These are phyloP conservation scores for Hippolais icterina DNA, from an alignment of 2,113 vertebrate genomes.

Conservation along the genomic window DNA sequence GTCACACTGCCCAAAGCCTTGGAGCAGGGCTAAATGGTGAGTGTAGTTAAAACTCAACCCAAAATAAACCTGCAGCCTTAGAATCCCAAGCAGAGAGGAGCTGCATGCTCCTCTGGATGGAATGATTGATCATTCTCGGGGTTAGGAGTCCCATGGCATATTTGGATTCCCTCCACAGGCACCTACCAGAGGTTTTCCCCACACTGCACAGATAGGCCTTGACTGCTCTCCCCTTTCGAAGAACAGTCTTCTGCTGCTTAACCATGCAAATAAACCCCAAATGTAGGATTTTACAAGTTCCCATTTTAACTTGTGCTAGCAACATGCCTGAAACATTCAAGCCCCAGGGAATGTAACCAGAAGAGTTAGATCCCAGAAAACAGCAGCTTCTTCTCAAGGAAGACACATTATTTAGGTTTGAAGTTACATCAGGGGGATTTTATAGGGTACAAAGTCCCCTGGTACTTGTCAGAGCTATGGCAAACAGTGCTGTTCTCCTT, in stretches of 20 bases:
- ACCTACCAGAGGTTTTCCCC: neutral
- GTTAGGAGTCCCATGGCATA: neutral
- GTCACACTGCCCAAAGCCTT: neutral
- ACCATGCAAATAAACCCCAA: neutral
- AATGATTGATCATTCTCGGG: neutral
- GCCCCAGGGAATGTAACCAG: neutral
- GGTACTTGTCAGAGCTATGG: neutral
- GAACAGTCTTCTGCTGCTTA: neutral
- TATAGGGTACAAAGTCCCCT: neutral
- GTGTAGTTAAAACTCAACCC: neutral
- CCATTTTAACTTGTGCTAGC: neutral
- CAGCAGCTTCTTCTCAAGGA: neutral
- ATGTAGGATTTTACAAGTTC: neutral
- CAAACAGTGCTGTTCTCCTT: neutral
- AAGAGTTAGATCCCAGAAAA: neutral
- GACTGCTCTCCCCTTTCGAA: neutral
- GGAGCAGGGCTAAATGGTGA: neutral
- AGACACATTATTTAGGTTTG: neutral
- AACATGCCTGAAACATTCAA: neutral
- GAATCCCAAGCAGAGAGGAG: neutral
- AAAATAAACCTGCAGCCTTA: neutral
- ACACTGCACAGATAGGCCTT: fast-evolving
- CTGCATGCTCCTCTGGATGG: neutral
- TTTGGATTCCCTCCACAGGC: neutral
- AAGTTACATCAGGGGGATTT: neutral